These are phyloP conservation scores for Amphiprion clarkii DNA, from an alignment of 2,797 vertebrate species.

Conservation along the genomic window DNA sequence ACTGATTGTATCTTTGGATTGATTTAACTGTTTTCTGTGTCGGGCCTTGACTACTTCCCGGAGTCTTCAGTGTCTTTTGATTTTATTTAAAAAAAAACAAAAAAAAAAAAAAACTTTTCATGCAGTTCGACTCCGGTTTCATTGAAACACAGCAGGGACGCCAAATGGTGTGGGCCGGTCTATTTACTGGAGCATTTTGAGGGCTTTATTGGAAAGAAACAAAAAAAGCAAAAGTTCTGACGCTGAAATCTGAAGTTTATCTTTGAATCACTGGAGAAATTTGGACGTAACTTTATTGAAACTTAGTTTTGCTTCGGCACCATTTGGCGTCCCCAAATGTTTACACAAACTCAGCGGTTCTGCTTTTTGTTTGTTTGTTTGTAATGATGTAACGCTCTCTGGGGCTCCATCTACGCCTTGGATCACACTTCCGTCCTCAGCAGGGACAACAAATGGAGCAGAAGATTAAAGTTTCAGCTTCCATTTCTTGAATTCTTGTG, in stretches of 20 bases:
- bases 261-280: too few relatives aligned
- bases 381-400: neutral
- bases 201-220: too few relatives aligned
- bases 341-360: neutral
- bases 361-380: neutral
- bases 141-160: too few relatives aligned
- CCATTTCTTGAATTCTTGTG: neutral
- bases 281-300: too few relatives aligned
- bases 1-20: too few relatives aligned
- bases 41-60: conserved; percentile 16
- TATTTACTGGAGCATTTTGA: neutral
- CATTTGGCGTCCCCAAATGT: neutral
- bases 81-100: too few relatives aligned
- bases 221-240: too few relatives aligned
- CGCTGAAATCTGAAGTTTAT: too few relatives aligned
- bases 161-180: neutral
- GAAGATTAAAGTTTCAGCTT: neutral
- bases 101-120: neutral
- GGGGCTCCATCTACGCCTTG: conserved; percentile 23
- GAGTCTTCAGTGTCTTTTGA: neutral
- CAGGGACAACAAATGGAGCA: conserved; percentile 21
- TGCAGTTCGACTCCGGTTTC: neutral
- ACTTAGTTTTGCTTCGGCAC: too few relatives aligned
- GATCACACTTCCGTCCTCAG: neutral
- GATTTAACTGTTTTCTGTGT: neutral